Percentiles rank a stretch among this genome's conserved stretches.
phyloP scores from a whole-genome alignment of 2,113 vertebrate species.

The Bucco capensis region DNA sequence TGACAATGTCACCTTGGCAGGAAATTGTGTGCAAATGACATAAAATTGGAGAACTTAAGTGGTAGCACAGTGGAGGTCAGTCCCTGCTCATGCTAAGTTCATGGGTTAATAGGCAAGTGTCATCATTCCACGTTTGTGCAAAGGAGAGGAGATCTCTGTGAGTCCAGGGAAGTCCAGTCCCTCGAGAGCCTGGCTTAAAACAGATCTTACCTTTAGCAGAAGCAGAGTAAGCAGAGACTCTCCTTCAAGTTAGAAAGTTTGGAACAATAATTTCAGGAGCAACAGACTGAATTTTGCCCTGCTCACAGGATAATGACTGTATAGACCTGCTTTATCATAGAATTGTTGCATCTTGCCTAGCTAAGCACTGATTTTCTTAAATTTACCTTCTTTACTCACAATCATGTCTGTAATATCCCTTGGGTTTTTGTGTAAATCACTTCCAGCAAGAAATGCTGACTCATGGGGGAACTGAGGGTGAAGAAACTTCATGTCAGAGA shows the following conservation, averaged over 20 bases:
- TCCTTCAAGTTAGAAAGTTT: not conserved
- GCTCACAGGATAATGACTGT: not conserved
- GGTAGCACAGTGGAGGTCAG: not conserved
- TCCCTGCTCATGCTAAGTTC: not conserved
- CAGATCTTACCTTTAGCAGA: not conserved
- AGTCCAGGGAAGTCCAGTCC: not conserved
- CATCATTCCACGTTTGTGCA: not conserved
- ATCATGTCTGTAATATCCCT: not conserved
- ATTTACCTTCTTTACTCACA: not conserved
- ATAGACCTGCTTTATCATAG: not conserved
- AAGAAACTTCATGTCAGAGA: slow-evolving; percentile 29
- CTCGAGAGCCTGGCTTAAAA: not conserved
- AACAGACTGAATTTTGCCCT: accelerated
- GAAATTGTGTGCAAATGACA: not conserved
- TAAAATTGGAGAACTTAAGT: not conserved
- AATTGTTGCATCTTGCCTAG: not conserved
- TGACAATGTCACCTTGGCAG: not conserved
- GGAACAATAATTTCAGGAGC: not conserved
- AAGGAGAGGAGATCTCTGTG: not conserved
- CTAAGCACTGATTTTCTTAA: not conserved
- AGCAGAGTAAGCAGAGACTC: not conserved
- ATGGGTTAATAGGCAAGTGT: not conserved
- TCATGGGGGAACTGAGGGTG: slow-evolving; percentile 8
- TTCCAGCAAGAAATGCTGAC: slow-evolving; percentile 10
- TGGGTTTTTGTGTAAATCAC: not conserved